Evolutionary conservation across 2,888 invertebrate genomes (phyloP).

Genomic region (Baronia brevicornis): DNA sequence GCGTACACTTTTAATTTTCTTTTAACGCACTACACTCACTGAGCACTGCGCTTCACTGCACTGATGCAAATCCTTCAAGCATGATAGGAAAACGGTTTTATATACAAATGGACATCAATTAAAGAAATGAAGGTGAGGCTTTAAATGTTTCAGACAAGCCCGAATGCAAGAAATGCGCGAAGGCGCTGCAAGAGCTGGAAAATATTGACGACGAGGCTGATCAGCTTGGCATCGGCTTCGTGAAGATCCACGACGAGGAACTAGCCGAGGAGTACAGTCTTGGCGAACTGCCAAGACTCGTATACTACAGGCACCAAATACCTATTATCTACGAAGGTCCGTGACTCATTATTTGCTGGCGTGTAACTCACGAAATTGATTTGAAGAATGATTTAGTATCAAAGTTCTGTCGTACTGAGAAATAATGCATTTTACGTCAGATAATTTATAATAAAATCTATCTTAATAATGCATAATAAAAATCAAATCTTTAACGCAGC

Average conservation of each 20-base stretch:
- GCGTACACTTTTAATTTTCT: slow-evolving; percentile 46
- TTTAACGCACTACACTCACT: slow-evolving; percentile 43
- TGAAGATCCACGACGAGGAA: slow-evolving; percentile 93
- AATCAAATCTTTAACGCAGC: too few species aligned
- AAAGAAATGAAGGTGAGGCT: too few species aligned
- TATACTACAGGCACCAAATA: slow-evolving; percentile 95
- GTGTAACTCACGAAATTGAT: slow-evolving; percentile 37
- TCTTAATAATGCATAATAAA: too few species aligned
- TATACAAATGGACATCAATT: not conserved
- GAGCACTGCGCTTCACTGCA: slow-evolving; percentile 60
- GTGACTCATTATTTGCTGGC: slow-evolving; percentile 50
- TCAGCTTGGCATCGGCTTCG: slow-evolving; percentile 94
- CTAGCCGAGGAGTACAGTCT: slow-evolving; percentile 95
- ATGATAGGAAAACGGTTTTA: slow-evolving; percentile 26
- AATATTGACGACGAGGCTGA: slow-evolving; percentile 97
- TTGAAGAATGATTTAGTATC: too few species aligned
- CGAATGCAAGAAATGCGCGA: slow-evolving; percentile 93
- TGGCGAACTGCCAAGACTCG: slow-evolving; percentile 89
- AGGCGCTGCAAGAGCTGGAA: slow-evolving; percentile 92
- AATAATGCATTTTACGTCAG: too few species aligned
- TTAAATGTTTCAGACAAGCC: slow-evolving; percentile 84
- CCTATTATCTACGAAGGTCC: slow-evolving; percentile 95
- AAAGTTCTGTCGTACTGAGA: too few species aligned
- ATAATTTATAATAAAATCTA: too few species aligned
- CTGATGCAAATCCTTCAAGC: slow-evolving; percentile 55